Evolutionary conservation across 2,113 vertebrate genomes (phyloP).

Genomic region (Rhabdomys dilectus): DNA sequence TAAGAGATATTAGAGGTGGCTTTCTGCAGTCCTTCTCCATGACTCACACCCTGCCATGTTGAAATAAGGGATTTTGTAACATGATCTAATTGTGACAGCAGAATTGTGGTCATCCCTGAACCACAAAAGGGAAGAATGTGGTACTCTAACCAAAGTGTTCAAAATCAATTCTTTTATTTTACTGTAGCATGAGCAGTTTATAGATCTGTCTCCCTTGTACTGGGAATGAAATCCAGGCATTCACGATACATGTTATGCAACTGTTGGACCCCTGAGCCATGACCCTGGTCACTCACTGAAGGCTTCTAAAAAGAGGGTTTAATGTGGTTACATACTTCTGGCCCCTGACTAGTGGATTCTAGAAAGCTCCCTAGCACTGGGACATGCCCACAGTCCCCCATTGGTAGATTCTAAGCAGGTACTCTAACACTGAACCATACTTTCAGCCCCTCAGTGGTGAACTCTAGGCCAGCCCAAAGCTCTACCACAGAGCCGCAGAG

Average conservation of each 20-base stretch:
- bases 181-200: neutral
- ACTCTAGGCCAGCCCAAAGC: neutral
- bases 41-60: slow-evolving; percentile 1
- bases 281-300: neutral
- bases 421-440: neutral
- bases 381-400: neutral
- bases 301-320: neutral
- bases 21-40: neutral
- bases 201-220: too few species aligned
- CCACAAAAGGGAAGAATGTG: neutral
- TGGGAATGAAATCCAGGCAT: neutral
- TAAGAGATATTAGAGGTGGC: neutral
- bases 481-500: neutral
- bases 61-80: neutral
- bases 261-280: neutral
- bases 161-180: neutral
- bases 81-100: neutral
- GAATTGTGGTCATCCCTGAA: neutral
- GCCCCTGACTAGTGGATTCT: neutral
- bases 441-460: neutral
- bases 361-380: neutral
- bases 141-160: neutral
- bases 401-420: neutral
- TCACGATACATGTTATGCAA: neutral
- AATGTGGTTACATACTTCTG: neutral